Evolutionary conservation across 2,797 vertebrate genomes (phyloP), one percentile per base, ranked within the genome.

Genomic region (Tadarida brasiliensis): DNA sequence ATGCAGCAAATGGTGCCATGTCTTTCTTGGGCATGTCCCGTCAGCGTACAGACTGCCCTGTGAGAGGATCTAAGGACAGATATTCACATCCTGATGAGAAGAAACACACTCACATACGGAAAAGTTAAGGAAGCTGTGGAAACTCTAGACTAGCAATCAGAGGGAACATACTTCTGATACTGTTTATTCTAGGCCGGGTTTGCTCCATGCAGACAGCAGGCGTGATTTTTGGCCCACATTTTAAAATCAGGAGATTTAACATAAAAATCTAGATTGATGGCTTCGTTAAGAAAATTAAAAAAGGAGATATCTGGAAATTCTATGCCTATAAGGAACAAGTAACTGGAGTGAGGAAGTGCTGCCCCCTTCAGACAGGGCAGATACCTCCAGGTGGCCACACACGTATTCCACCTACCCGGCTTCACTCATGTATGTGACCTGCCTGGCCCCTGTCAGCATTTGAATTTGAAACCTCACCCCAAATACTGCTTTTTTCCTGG

Each of bases 171-270:
- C 22, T 33, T 24, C 26, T 14, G 8, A 9, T 35, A 11, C 15
- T 73, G 0, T 30, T 88, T 81, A 74, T 63, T 26, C 26, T 33
- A 49, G 9, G 56, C 63, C 22, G 44, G 35, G 16, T 77, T 88
- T 30, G 22, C 30, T 57, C 35, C 30, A 47, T 35, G 24, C 19
- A 47, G 19, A 68, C 0, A 83, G 30, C 12, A 73, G 39, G 22
- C 3, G 1, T 65, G 28, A 30, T 76, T 39, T 80, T 96, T 85
- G 16, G 2, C 1, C 44, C 71, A 74, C 56, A 51, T 88, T 91
- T 92, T 90, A 6, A 87, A 94, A 63, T 65, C 11, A 30, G 30
- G 35, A 92, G 30, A 87, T 71, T 84, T 84, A 70, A 70, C 35
- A 65, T 20, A 68, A 84, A 91, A 57, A 59, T 74, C 26, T 30